A percentile compares a stretch with the other conserved stretches of the same genome.
phyloP scores from a whole-genome alignment of 2,797 vertebrate genomes.

The Cyclopterus lumpus region DNA sequence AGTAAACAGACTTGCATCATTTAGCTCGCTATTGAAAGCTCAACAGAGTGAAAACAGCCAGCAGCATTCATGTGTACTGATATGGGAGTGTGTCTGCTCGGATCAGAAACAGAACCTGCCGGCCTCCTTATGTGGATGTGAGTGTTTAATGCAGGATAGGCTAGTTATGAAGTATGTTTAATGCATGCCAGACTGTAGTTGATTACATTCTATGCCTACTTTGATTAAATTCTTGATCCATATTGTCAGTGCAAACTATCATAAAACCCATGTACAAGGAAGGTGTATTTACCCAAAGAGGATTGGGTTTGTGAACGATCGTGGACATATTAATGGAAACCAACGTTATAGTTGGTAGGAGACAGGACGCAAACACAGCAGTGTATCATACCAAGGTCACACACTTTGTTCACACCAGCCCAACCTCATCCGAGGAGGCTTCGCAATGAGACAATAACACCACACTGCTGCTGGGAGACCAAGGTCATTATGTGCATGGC shows the following conservation, averaged over 20 bases:
- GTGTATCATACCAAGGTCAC: not conserved
- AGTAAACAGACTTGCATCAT: constrained; percentile 65
- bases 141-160: constrained; percentile 23
- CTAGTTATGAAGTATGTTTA: constrained; percentile 6
- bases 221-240: constrained; percentile 9
- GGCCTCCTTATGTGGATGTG: constrained; percentile 12
- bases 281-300: not conserved
- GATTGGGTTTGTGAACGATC: no score
- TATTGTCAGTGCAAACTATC: not conserved
- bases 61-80: constrained; percentile 46
- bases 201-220: not conserved
- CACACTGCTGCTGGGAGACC: not conserved
- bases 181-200: constrained; percentile 11
- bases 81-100: constrained; percentile 33
- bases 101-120: constrained; percentile 26
- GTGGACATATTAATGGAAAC: no score
- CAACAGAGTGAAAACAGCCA: constrained; percentile 43
- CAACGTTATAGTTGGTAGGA: not conserved
- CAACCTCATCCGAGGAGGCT: no score
- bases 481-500: not conserved
- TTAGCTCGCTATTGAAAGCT: constrained; percentile 53
- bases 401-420: not conserved
- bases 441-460: not conserved
- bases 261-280: not conserved
- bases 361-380: not conserved